Conservation (phyloP, 2,113 vertebrate genomes). For the Saguinus midas region DNA sequence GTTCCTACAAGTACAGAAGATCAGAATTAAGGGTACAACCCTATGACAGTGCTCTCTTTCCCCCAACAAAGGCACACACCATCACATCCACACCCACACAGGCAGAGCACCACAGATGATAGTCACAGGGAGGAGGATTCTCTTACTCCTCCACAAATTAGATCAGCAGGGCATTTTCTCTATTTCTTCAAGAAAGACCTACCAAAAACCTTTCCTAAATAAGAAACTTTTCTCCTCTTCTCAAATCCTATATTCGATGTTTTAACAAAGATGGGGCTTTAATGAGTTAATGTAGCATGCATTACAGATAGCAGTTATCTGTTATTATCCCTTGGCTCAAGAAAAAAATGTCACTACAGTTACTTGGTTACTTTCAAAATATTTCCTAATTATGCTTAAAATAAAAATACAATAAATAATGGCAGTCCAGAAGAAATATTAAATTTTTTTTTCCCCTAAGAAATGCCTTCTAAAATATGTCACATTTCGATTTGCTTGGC, state of each 20-base stretch:
- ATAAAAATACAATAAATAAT: conserved; percentile 41
- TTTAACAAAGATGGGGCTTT: conserved; percentile 2
- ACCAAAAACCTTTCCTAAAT: not conserved
- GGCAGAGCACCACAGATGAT: not conserved
- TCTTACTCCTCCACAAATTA: not conserved
- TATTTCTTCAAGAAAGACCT: not conserved
- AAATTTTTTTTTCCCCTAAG: not conserved
- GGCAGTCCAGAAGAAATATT: not conserved
- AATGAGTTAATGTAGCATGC: not conserved
- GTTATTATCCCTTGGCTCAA: not conserved
- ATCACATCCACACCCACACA: not conserved
- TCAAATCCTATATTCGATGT: not conserved
- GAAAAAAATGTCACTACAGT: conserved; percentile 35
- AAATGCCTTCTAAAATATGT: conserved; percentile 46
- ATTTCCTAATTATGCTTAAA: conserved; percentile 51
- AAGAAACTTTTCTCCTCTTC: not conserved
- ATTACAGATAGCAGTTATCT: not conserved
- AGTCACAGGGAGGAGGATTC: not conserved
- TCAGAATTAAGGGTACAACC: conserved; percentile 6
- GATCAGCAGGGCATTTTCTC: not conserved
- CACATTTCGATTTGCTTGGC: conserved; percentile 42
- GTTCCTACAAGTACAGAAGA: not conserved
- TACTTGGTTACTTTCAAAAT: conserved; percentile 46
- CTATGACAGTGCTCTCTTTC: not conserved
- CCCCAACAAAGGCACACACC: not conserved